Conservation (phyloP, 2,888 invertebrate genomes). For the Nomada goodeniana region DNA sequence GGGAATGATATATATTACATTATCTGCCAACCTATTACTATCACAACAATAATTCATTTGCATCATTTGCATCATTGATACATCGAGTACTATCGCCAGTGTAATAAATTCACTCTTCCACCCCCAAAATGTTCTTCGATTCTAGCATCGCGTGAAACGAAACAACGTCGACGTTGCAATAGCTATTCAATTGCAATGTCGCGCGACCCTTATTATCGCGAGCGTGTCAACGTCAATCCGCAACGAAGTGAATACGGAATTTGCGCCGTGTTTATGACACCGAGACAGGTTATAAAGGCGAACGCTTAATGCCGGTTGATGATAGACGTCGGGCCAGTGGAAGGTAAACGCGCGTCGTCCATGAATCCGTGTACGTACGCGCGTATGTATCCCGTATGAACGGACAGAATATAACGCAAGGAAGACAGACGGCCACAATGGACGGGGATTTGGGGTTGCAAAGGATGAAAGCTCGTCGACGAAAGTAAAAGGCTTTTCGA, state of each 20-base stretch:
- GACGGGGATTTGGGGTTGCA: conserved; percentile 54
- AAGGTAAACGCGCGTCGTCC: conserved; percentile 16
- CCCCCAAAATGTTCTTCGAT: too few relatives aligned
- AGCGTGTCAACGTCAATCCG: conserved; percentile 1
- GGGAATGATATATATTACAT: neutral
- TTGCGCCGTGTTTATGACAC: conserved; percentile 12
- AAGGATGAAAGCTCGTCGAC: conserved; percentile 39
- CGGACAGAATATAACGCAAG: conserved; percentile 27
- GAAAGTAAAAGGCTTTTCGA: conserved; percentile 19
- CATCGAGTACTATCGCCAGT: too few relatives aligned
- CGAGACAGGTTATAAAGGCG: neutral
- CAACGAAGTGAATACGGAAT: neutral
- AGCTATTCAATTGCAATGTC: neutral
- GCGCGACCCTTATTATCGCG: neutral
- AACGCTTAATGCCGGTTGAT: conserved; percentile 21
- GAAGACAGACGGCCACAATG: conserved; percentile 44
- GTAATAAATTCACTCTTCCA: too few relatives aligned
- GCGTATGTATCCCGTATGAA: conserved; percentile 29
- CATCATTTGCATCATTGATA: too few relatives aligned
- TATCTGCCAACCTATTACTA: neutral
- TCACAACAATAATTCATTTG: neutral
- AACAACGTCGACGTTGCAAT: neutral
- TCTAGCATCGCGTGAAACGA: neutral
- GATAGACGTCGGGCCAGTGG: conserved; percentile 5
- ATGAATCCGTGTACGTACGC: conserved; percentile 34